phyloP scores from a whole-genome alignment of 2,113 vertebrate species.

The Dasyprocta punctata region DNA sequence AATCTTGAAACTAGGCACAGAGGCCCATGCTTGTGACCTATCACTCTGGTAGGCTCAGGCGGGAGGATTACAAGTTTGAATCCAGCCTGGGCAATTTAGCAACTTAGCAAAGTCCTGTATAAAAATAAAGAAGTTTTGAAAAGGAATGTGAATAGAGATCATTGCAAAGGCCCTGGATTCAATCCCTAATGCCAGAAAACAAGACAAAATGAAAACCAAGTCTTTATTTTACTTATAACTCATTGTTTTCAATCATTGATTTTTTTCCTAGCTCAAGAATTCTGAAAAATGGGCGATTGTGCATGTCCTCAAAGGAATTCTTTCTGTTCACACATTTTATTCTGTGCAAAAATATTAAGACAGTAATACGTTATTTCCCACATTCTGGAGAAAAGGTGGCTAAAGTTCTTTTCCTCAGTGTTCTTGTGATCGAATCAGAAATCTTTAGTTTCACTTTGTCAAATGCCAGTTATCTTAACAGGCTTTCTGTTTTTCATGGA shows the following conservation, averaged over 20 bases:
- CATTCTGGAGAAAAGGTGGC: background rate
- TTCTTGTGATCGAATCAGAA: background rate
- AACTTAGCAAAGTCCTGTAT: background rate
- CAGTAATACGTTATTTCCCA: background rate
- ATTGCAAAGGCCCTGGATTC: background rate
- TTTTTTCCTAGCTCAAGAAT: background rate
- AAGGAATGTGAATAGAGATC: background rate
- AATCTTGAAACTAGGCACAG: background rate
- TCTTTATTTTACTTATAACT: background rate
- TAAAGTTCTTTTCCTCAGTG: background rate
- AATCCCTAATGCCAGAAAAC: background rate
- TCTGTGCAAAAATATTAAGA: background rate
- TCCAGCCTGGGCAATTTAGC: background rate
- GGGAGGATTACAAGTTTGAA: background rate
- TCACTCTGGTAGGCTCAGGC: background rate
- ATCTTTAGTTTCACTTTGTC: background rate
- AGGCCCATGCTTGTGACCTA: background rate
- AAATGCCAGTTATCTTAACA: background rate
- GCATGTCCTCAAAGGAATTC: background rate
- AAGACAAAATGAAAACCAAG: background rate
- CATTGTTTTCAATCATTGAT: background rate
- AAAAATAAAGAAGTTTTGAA: background rate
- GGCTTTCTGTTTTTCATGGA: background rate
- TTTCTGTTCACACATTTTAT: constrained; percentile 1
- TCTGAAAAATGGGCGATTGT: background rate